These are phyloP conservation scores for Drosophila yooni DNA, from an alignment of 2,888 invertebrate species.

Conservation along the genomic window DNA sequence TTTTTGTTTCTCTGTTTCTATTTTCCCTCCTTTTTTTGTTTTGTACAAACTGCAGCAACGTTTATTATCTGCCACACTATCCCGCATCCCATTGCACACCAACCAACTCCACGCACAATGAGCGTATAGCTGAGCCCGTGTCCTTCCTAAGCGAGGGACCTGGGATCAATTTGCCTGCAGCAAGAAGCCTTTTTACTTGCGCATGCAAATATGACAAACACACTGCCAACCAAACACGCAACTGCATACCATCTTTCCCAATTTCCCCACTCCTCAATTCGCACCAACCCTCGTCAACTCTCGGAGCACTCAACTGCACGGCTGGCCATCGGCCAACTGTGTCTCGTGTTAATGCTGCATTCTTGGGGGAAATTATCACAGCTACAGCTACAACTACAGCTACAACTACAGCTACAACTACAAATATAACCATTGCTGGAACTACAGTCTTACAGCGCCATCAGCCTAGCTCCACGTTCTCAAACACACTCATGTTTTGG, in stretches of 20 bases:
- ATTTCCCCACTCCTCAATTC: not conserved
- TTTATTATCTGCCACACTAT: constrained; percentile 68
- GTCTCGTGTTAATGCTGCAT: constrained; percentile 78
- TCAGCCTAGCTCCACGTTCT: constrained; percentile 25
- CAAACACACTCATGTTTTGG: constrained; percentile 18
- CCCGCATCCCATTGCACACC: not conserved
- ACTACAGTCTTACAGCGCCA: constrained; percentile 3
- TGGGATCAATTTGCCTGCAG: constrained; percentile 82
- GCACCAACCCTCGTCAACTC: constrained; percentile 9
- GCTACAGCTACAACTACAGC: constrained; percentile 49
- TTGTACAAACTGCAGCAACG: constrained; percentile 61
- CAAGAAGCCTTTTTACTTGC: constrained; percentile 80
- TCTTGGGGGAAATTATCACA: constrained; percentile 83
- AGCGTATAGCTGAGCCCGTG: constrained; percentile 39
- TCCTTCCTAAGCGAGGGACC: constrained; percentile 80
- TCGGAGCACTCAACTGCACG: constrained; percentile 48
- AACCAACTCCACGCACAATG: constrained; percentile 33
- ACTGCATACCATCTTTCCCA: constrained; percentile 22
- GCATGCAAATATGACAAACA: constrained; percentile 80
- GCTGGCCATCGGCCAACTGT: constrained; percentile 73
- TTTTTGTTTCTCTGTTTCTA: constrained; percentile 7
- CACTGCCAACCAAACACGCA: constrained; percentile 36
- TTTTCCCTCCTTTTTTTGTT: constrained; percentile 11
- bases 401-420: not conserved
- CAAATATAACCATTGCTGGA: constrained; percentile 51